phyloP scores from a whole-genome alignment of 2,797 vertebrate species.

The Hippocampus kuda region DNA sequence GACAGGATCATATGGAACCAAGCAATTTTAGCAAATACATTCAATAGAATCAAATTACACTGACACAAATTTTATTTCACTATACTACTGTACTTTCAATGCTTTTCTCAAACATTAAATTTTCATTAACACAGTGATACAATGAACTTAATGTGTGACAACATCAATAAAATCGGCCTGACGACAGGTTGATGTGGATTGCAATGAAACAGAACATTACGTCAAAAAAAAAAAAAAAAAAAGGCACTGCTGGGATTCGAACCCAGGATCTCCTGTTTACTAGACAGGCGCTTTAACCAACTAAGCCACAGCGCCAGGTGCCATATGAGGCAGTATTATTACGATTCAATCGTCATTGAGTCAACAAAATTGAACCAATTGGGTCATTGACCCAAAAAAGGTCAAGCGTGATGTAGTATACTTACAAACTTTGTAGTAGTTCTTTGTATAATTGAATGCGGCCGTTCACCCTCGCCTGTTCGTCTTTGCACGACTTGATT shows the following conservation, averaged over 20 bases:
- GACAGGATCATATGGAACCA: constrained; percentile 3
- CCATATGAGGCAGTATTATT: rapidly evolving
- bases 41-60: not conserved
- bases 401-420: constrained; percentile 1
- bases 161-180: not conserved
- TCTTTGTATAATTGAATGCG: constrained; percentile 44
- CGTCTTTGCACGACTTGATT: constrained; percentile 45
- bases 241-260: constrained; percentile 66
- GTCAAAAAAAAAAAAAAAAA: too few species aligned
- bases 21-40: not conserved
- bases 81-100: too few species aligned
- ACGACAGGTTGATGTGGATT: not conserved
- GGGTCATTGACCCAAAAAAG: too few species aligned
- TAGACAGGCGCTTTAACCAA: constrained; percentile 64
- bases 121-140: not conserved
- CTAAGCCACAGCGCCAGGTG: constrained; percentile 54
- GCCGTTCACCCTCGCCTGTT: constrained; percentile 52
- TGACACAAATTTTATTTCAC: not conserved
- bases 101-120: not conserved
- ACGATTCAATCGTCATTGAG: not conserved
- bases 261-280: constrained; percentile 66
- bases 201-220: not conserved
- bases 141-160: not conserved
- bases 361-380: too few species aligned
- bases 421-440: constrained; percentile 59